A percentile compares a stretch with the other conserved stretches of the same genome.
Evolutionary conservation across 2,797 vertebrate genomes (phyloP).

Genomic region (Gallinago nigripennis): DNA sequence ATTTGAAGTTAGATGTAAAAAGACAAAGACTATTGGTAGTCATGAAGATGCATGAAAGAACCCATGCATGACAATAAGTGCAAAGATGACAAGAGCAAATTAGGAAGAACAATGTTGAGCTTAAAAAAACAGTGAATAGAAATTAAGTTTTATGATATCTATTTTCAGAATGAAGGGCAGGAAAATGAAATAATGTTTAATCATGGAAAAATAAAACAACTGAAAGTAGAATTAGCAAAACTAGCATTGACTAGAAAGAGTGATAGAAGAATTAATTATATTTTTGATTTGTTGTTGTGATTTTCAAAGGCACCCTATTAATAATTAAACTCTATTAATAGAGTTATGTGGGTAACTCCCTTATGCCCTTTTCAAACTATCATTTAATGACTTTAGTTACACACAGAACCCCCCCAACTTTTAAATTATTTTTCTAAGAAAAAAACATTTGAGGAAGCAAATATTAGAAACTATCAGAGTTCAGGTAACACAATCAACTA

Average conservation of each 20-base stretch:
- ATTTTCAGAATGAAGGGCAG: neutral
- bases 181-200: slow-evolving; percentile 10
- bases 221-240: neutral
- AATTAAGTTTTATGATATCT: neutral
- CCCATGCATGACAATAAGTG: neutral
- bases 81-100: neutral
- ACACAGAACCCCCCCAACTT: rapidly evolving
- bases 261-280: neutral
- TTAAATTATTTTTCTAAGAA: neutral
- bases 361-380: neutral
- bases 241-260: neutral
- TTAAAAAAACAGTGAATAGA: neutral
- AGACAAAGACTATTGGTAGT: neutral
- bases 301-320: neutral
- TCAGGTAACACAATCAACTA: neutral
- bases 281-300: neutral
- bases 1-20: neutral
- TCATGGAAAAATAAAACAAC: neutral
- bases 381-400: neutral
- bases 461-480: neutral
- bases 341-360: neutral
- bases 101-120: neutral
- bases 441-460: neutral
- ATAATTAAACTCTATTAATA: neutral
- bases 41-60: neutral